These are phyloP conservation scores for Mormyrops boulengeri DNA, from an alignment of 2,797 vertebrate genomes.

Conservation along the genomic window DNA sequence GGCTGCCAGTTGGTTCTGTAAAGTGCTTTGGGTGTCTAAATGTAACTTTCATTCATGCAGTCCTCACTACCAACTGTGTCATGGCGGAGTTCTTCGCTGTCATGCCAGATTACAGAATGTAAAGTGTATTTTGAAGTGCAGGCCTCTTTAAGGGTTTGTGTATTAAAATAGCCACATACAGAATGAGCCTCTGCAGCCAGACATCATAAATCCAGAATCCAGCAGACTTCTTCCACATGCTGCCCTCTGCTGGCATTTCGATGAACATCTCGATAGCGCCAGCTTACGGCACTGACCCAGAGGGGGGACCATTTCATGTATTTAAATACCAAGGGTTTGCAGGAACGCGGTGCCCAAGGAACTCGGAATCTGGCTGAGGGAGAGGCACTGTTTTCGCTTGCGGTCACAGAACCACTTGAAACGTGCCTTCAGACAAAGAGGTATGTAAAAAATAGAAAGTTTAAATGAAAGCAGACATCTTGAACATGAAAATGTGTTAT, in stretches of 20 bases:
- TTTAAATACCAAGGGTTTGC: neutral
- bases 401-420: constrained; percentile 4
- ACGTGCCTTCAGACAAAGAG: constrained; percentile 1
- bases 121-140: neutral
- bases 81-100: neutral
- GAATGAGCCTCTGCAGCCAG: neutral
- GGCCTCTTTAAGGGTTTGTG: neutral
- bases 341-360: neutral
- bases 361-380: neutral
- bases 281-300: neutral
- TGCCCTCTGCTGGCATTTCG: neutral
- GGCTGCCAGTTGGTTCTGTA: too few species aligned
- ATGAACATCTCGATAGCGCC: neutral
- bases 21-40: too few species aligned
- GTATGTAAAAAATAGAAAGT: constrained; percentile 1
- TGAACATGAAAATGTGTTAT: constrained; percentile 3
- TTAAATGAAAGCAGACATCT: constrained; percentile 9
- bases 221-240: neutral
- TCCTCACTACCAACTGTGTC: neutral
- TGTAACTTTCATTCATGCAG: neutral
- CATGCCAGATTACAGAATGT: neutral
- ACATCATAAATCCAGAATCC: neutral
- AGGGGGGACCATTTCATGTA: neutral
- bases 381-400: constrained; percentile 2
- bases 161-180: neutral